phyloP scores from a whole-genome alignment of 2,113 vertebrate species.

The Gasterosteus nipponicus region DNA sequence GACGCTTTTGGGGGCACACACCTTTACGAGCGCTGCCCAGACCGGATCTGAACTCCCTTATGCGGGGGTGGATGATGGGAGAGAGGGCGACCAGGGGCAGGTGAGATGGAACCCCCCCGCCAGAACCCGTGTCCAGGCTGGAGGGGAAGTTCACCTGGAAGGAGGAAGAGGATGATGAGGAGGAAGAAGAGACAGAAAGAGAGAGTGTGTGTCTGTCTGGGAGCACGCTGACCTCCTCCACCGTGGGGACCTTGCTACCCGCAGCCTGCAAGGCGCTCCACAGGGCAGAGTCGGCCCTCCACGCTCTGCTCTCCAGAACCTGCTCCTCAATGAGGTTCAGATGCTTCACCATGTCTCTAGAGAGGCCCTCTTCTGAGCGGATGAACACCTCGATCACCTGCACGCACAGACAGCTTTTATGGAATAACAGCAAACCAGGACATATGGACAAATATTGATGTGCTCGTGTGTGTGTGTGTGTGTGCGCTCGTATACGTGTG shows the following conservation, averaged over 20 bases:
- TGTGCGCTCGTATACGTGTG: neutral
- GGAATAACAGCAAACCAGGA: too few relatives aligned
- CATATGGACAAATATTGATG: too few relatives aligned
- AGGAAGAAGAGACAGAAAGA: neutral
- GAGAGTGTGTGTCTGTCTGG: too few relatives aligned
- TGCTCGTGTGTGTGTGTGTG: neutral
- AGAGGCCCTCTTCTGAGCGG: constrained; percentile 95
- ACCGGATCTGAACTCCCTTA: constrained; percentile 93
- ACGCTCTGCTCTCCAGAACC: constrained; percentile 92
- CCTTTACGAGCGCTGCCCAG: constrained; percentile 87
- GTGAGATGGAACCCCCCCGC: constrained; percentile 75
- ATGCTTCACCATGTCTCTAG: constrained; percentile 98
- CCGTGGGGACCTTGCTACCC: constrained; percentile 88
- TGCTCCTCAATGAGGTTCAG: constrained; percentile 96
- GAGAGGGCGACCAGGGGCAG: constrained; percentile 91
- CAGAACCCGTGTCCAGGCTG: constrained; percentile 85
- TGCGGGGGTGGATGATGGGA: constrained; percentile 94
- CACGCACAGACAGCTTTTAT: neutral
- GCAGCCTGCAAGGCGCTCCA: constrained; percentile 87
- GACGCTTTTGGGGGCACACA: too few relatives aligned
- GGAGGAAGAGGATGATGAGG: neutral
- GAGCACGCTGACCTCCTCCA: constrained; percentile 89
- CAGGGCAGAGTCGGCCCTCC: constrained; percentile 87
- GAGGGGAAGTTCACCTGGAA: constrained; percentile 92
- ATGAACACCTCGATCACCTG: constrained; percentile 98